Evolutionary conservation across 1,140 invertebrate species (phyloP), one percentile per base, ranked within the genome.

Genomic region (Thaumatotibia leucotreta): DNA sequence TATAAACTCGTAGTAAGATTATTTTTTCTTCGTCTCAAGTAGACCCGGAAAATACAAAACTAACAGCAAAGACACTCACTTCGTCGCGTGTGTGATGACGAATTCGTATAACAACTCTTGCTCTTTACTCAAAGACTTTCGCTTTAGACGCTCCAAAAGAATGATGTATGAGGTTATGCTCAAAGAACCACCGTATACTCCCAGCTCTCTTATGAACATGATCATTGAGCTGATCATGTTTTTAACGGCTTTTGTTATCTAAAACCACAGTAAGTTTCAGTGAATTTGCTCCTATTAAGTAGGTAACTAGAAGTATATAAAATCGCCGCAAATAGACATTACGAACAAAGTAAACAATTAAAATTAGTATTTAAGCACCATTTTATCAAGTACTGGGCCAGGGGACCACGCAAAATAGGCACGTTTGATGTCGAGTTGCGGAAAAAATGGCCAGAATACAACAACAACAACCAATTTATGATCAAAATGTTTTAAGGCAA

Each of bases 101-200:
- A 80, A 72, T 17, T 84, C 83, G 63, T 93, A 91, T 10, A 94
- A 68, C 0, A 77, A 50, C 4, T 85, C 83, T 39, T 93, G 74
- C 32, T 83, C 82, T 8, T 81, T 49, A 9, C 92, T 86, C 5
- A 89, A 68, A 0, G 91, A 77, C 68, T 86, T 83, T 27, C 92
- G 91, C 71, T 93, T 94, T 8, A 95, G 76, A 17, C 92, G 83
- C 74, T 96, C 94, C 11, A 95, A 72, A 65, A 95, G 85, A 11
- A 96, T 92, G 1, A 93, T 88, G 20, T 93, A 86, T 2, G 93
- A 85, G 0, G 95, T 73, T 5, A 94, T 84, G 6, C 92, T 88
- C 65, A 94, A 91, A 22, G 80, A 85, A 0, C 93, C 93, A 0
- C 93, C 93, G 75, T 93, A 95, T 17, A 93, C 72, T n/a, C 94